A percentile compares a stretch with the other conserved stretches of the same genome.
Evolutionary conservation across 2,888 invertebrate genomes (phyloP).

Genomic region (Chymomyza caudatula): DNA sequence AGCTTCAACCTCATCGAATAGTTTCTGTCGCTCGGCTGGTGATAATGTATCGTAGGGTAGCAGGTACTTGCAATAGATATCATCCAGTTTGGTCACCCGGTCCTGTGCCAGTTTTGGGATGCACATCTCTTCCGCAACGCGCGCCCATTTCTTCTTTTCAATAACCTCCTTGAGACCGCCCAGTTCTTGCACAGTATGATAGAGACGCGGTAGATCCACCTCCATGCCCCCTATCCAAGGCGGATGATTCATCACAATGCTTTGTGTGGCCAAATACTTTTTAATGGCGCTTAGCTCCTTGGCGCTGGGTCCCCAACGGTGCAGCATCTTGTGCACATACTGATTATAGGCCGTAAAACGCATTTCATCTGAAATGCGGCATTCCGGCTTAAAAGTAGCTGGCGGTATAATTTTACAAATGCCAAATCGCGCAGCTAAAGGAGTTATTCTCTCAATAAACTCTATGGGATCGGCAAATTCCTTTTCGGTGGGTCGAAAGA

Average conservation of each 20-base stretch:
- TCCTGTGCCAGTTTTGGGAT: conserved; percentile 89
- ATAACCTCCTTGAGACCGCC: conserved; percentile 93
- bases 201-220: conserved; percentile 90
- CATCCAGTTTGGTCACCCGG: conserved; percentile 89
- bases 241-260: conserved; percentile 85
- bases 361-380: conserved; percentile 90
- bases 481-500: conserved; percentile 88
- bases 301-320: conserved; percentile 93
- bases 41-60: conserved; percentile 92
- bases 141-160: conserved; percentile 92
- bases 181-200: conserved; percentile 89
- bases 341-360: conserved; percentile 93
- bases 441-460: conserved; percentile 89
- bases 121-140: conserved; percentile 92
- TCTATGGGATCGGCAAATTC: conserved; percentile 92
- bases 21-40: conserved; percentile 85
- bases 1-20: conserved; percentile 85
- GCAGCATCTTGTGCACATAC: conserved; percentile 91
- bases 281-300: conserved; percentile 91
- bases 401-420: conserved; percentile 94
- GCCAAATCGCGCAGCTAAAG: conserved; percentile 88
- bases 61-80: conserved; percentile 93
- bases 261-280: conserved; percentile 87
- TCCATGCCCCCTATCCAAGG: conserved; percentile 95
- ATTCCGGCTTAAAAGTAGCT: conserved; percentile 86